Percentiles rank a stretch among this genome's conserved stretches.
Conservation (phyloP, 2,113 vertebrate genomes). For the Ptilonorhynchus violaceus region DNA sequence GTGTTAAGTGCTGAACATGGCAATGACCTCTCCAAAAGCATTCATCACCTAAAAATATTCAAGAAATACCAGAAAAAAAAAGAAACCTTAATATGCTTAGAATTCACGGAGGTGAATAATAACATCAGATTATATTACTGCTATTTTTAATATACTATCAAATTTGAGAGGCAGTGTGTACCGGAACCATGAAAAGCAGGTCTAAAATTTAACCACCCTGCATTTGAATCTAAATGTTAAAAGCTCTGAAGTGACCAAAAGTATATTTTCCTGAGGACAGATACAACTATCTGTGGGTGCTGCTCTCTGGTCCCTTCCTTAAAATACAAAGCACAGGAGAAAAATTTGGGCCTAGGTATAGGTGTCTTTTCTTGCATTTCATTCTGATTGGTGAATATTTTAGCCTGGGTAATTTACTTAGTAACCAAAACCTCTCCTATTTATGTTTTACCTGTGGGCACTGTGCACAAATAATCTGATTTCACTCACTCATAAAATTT, state of each 20-base stretch:
- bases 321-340: neutral
- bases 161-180: neutral
- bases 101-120: neutral
- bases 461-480: neutral
- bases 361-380: neutral
- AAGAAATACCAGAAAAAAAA: neutral
- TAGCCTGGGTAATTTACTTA: neutral
- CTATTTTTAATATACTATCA: neutral
- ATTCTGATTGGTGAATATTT: neutral
- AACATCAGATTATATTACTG: neutral
- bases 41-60: neutral
- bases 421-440: rapidly evolving
- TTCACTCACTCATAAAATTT: neutral
- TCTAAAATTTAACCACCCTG: neutral
- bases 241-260: neutral
- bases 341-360: neutral
- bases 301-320: neutral
- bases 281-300: neutral
- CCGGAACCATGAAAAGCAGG: neutral
- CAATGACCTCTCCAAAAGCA: neutral
- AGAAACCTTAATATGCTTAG: neutral
- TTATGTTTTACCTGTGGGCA: neutral
- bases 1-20: neutral
- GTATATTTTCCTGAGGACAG: neutral
- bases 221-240: neutral